These are phyloP conservation scores for Mus pahari DNA, from an alignment of 2,113 vertebrate species.

Conservation along the genomic window DNA sequence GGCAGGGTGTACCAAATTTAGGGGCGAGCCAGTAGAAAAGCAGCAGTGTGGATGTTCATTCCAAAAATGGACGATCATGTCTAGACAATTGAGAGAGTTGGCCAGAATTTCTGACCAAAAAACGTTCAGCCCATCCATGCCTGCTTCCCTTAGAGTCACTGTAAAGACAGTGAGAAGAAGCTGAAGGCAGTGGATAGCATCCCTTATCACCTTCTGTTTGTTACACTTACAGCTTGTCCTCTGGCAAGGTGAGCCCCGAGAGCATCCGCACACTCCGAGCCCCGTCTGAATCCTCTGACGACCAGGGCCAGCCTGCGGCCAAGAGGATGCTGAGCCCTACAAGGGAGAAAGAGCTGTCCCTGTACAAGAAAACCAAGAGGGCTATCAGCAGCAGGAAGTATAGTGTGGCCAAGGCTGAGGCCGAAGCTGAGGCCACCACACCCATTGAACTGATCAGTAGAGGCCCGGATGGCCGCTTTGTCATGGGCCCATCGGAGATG, in stretches of 20 bases:
- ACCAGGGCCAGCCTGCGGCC: conserved; percentile 93
- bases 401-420: conserved; percentile 97
- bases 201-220: neutral
- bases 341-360: conserved; percentile 95
- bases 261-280: conserved; percentile 95
- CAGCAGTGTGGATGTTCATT: neutral
- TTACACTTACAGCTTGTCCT: conserved; percentile 91
- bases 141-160: neutral
- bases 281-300: conserved; percentile 94
- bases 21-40: neutral
- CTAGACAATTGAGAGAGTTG: neutral
- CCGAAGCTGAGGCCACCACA: conserved; percentile 93
- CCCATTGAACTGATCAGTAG: conserved; percentile 98
- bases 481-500: conserved; percentile 92
- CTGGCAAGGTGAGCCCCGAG: conserved; percentile 99
- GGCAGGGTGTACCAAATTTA: neutral
- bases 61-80: neutral
- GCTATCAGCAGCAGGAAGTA: conserved; percentile 99
- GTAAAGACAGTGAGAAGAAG: neutral
- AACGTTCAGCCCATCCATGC: rapidly evolving
- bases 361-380: conserved; percentile 99
- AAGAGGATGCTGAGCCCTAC: conserved; percentile 95
- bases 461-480: conserved; percentile 96
- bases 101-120: neutral
- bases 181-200: rapidly evolving